A percentile compares a stretch with the other conserved stretches of the same genome.
These are phyloP conservation scores for Percopsis transmontana DNA, from an alignment of 2,113 vertebrate species.

Conservation along the genomic window DNA sequence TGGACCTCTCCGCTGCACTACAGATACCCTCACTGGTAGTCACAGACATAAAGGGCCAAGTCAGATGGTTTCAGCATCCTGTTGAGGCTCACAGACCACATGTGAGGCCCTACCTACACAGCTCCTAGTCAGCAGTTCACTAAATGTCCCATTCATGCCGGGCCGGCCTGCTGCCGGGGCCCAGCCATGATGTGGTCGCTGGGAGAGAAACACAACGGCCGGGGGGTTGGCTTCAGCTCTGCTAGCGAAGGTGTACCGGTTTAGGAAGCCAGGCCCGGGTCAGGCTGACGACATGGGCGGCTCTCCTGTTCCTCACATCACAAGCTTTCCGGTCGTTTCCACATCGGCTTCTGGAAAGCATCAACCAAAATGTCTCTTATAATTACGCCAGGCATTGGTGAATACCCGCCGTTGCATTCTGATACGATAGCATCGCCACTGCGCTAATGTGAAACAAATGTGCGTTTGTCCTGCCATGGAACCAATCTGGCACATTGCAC, in stretches of 20 bases:
- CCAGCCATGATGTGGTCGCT: conserved; percentile 67
- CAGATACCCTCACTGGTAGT: conserved; percentile 49
- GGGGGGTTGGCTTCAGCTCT: conserved; percentile 47
- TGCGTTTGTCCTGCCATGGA: conserved; percentile 46
- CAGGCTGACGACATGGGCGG: conserved; percentile 52
- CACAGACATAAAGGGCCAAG: conserved; percentile 50
- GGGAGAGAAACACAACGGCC: conserved; percentile 46
- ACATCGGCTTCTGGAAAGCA: conserved; percentile 59
- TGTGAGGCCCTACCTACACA: conserved; percentile 67
- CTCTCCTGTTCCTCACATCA: conserved; percentile 23
- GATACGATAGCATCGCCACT: conserved; percentile 34
- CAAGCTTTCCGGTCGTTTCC: conserved; percentile 55
- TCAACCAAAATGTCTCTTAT: conserved; percentile 53
- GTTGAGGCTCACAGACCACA: conserved; percentile 72
- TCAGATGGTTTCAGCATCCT: conserved; percentile 56
- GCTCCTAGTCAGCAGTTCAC: conserved; percentile 64
- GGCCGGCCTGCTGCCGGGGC: conserved; percentile 23
- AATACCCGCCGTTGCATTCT: conserved; percentile 49
- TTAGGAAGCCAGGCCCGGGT: conserved; percentile 58
- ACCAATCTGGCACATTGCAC: conserved; percentile 15
- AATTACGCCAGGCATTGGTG: conserved; percentile 41
- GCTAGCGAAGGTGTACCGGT: conserved; percentile 63
- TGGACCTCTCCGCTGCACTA: conserved; percentile 37
- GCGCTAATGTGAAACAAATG: conserved; percentile 63
- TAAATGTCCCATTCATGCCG: conserved; percentile 72